Conservation (phyloP, 2,797 vertebrate species). For the Heterohyrax brucei region DNA sequence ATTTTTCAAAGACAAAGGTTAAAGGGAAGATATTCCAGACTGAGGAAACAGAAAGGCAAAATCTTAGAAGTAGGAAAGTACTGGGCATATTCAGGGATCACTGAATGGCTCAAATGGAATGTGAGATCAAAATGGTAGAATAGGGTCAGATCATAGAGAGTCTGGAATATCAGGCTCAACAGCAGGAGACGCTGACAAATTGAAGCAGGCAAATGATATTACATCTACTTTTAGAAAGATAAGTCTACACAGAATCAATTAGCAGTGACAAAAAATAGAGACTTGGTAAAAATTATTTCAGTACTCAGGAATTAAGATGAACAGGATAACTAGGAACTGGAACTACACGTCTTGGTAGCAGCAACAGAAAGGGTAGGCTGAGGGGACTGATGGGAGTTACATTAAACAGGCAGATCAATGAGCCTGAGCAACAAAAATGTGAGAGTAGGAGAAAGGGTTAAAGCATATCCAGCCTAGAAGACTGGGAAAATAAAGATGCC, state of each 20-base stretch:
- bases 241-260: conserved; percentile 31
- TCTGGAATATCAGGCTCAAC: conserved; percentile 37
- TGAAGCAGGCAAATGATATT: background rate
- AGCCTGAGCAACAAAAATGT: conserved; percentile 23
- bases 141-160: background rate
- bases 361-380: conserved; percentile 13
- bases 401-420: conserved; percentile 31
- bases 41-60: conserved; percentile 47
- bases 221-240: conserved; percentile 49
- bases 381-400: background rate
- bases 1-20: background rate
- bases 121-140: conserved; percentile 20
- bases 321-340: background rate
- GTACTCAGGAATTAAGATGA: conserved; percentile 36
- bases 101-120: background rate
- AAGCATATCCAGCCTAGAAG: background rate
- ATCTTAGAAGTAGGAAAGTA: background rate
- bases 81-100: conserved; percentile 26
- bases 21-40: background rate
- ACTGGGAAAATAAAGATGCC: background rate
- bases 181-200: conserved; percentile 12
- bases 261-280: conserved; percentile 46
- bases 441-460: background rate
- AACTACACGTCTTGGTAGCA: background rate
- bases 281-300: conserved; percentile 3